A percentile compares a stretch with the other conserved stretches of the same genome.
phyloP scores from a whole-genome alignment of 2,797 vertebrate species.

The Pipistrellus nathusii region DNA sequence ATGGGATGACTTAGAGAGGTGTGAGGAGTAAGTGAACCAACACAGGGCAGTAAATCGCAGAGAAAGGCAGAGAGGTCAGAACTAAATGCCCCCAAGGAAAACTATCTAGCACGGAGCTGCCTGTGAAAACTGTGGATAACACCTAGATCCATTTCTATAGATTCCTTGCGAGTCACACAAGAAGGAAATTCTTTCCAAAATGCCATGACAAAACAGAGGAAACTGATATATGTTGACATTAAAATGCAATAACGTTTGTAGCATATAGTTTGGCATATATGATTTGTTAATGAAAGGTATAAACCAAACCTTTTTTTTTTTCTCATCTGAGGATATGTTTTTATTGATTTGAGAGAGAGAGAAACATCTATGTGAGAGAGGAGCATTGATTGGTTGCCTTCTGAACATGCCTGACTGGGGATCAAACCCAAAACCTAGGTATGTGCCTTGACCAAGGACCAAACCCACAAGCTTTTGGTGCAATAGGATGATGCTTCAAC shows the following conservation, averaged over 20 bases:
- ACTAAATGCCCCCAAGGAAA: not conserved
- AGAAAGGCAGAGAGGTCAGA: not conserved
- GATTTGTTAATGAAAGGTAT: not conserved
- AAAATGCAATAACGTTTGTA: constrained; percentile 13
- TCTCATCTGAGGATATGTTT: not conserved
- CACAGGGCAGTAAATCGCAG: not conserved
- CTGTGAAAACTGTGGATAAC: not conserved
- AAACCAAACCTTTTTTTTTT: constrained; percentile 21
- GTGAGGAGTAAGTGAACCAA: not conserved
- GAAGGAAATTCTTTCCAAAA: constrained; percentile 35
- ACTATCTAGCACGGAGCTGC: not conserved
- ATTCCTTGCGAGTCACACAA: not conserved
- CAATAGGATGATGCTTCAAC: not conserved
- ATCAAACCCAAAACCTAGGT: not conserved
- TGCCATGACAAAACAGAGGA: constrained; percentile 3
- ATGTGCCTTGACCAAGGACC: not conserved
- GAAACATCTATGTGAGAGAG: not conserved
- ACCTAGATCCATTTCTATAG: not conserved
- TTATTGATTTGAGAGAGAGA: not conserved
- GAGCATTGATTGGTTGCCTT: not conserved
- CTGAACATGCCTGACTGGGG: not conserved
- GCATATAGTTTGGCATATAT: not conserved
- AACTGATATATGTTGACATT: constrained; percentile 12
- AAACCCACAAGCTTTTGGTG: not conserved
- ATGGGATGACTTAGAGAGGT: not conserved